phyloP scores from a whole-genome alignment of 2,888 invertebrate species.

The Limnephilus auricula region DNA sequence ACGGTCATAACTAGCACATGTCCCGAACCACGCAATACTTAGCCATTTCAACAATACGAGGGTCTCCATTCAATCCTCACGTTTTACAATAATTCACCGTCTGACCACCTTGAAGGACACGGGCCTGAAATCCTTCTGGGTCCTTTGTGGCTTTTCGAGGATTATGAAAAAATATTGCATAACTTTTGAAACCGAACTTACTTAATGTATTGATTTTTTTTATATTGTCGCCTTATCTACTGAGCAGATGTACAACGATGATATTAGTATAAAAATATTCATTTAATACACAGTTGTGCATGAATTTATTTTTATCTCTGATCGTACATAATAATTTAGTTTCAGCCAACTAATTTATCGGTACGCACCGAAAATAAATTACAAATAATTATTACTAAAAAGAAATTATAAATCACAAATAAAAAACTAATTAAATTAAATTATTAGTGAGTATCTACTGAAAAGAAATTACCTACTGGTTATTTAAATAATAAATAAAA shows the following conservation, averaged over 20 bases:
- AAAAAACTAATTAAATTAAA: no score
- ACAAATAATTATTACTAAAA: no score
- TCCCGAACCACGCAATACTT: slow-evolving; percentile 46
- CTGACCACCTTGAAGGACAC: slow-evolving; percentile 54
- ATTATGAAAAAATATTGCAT: slow-evolving; percentile 55
- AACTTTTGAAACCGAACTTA: slow-evolving; percentile 20
- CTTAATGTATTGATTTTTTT: not conserved
- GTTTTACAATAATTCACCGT: slow-evolving; percentile 40
- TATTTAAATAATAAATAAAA: no score
- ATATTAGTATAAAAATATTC: not conserved
- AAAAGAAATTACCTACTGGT: no score
- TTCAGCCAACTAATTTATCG: no score
- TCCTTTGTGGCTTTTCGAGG: slow-evolving; percentile 46
- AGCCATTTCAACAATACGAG: slow-evolving; percentile 18
- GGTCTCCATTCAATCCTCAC: slow-evolving; percentile 45
- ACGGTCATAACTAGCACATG: slow-evolving; percentile 61
- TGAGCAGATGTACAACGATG: not conserved
- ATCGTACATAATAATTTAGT: no score
- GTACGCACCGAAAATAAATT: no score
- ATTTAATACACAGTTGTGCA: no score
- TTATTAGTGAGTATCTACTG: no score
- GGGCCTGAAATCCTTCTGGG: slow-evolving; percentile 35
- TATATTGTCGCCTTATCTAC: not conserved
- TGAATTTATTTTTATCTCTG: no score
- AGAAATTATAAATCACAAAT: no score